These are phyloP conservation scores for Otocyon megalotis DNA, from an alignment of 2,113 vertebrate genomes.

Conservation along the genomic window DNA sequence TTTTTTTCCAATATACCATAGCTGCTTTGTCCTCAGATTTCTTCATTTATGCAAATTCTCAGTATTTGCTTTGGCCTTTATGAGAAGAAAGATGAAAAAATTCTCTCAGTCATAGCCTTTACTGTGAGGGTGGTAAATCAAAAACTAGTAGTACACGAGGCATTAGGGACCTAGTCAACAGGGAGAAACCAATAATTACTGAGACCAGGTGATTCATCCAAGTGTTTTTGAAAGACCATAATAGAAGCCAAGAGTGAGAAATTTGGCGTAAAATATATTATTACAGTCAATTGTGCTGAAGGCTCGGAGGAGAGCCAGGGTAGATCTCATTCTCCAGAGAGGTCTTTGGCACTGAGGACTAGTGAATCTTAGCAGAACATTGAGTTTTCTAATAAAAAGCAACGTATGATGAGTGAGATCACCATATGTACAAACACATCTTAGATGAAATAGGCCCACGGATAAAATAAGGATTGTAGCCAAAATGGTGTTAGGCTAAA, in stretches of 20 bases:
- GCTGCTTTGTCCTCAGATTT: not conserved
- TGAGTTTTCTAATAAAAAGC: constrained; percentile 31
- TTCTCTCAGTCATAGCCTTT: not conserved
- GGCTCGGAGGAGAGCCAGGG: not conserved
- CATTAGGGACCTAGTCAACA: not conserved
- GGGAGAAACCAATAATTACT: not conserved
- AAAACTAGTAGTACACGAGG: not conserved
- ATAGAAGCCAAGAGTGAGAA: not conserved
- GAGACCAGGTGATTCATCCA: not conserved
- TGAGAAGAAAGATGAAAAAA: not conserved
- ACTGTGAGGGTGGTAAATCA: not conserved
- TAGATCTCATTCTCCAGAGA: not conserved
- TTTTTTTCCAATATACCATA: too few species aligned
- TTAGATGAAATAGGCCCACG: not conserved
- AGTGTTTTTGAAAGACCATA: not conserved
- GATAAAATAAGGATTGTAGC: not conserved
- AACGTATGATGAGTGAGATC: not conserved
- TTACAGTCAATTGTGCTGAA: not conserved
- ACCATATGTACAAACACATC: not conserved
- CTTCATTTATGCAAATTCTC: not conserved
- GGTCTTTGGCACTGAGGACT: not conserved
- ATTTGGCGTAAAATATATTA: not conserved
- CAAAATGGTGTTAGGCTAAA: not conserved
- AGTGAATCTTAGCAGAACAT: constrained; percentile 37
- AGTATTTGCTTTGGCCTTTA: not conserved